These are phyloP conservation scores for Lymantria dispar DNA, from an alignment of 2,888 invertebrate species.

Conservation along the genomic window DNA sequence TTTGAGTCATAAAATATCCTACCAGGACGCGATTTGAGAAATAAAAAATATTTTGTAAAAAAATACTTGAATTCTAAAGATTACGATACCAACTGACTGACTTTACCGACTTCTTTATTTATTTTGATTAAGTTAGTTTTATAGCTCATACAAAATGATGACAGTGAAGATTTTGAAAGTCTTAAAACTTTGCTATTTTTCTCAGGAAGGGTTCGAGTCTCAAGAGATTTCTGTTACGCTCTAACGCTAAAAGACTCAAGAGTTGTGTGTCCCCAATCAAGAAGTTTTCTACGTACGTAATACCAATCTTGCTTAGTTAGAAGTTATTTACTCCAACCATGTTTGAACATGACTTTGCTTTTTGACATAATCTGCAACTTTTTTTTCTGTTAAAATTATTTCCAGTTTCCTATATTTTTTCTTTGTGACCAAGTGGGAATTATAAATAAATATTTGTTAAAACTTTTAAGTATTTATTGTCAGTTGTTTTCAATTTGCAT, in stretches of 20 bases:
- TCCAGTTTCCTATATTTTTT: neutral
- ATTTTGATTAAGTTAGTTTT: slow-evolving; percentile 13
- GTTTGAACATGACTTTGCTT: slow-evolving; percentile 13
- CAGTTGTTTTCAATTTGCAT: neutral
- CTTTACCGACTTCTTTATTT: neutral
- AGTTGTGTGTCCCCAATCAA: slow-evolving; percentile 34
- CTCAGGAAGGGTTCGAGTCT: slow-evolving; percentile 35
- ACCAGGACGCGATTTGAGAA: neutral
- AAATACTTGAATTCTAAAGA: neutral
- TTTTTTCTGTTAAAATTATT: neutral
- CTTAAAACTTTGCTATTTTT: slow-evolving; percentile 41
- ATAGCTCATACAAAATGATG: slow-evolving; percentile 33
- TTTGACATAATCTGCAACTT: neutral
- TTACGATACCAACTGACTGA: neutral
- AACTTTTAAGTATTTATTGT: neutral
- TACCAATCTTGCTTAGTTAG: neutral
- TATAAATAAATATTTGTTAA: no score
- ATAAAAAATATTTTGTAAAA: neutral
- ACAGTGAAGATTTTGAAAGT: slow-evolving; percentile 31
- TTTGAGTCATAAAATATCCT: neutral
- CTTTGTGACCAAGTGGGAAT: neutral
- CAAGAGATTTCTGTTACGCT: slow-evolving; percentile 30
- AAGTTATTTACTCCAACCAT: slow-evolving; percentile 7
- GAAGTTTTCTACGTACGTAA: slow-evolving; percentile 27
- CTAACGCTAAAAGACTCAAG: slow-evolving; percentile 41